phyloP scores from a whole-genome alignment of 2,888 invertebrate species.

The Agrotis ipsilon region DNA sequence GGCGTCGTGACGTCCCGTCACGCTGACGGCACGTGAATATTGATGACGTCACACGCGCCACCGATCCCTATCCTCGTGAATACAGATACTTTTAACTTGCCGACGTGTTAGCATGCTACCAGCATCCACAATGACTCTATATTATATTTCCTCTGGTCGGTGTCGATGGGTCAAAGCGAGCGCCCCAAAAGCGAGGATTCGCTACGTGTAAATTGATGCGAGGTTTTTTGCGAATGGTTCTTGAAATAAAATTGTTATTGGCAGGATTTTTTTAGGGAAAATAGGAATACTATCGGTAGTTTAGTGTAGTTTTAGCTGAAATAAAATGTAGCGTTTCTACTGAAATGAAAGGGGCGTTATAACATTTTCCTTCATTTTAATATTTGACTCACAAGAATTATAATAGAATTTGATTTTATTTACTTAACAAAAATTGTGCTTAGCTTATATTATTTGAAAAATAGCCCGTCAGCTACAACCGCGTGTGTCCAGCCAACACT shows the following conservation, averaged over 20 bases:
- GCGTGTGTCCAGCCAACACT: conserved; percentile 21
- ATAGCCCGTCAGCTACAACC: neutral
- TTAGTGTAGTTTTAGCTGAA: neutral
- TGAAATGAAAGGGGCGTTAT: neutral
- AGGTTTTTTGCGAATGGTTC: conserved; percentile 29
- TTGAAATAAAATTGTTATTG: conserved; percentile 25
- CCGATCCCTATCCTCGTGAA: conserved; percentile 56
- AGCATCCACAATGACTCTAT: conserved; percentile 51
- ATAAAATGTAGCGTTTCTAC: neutral
- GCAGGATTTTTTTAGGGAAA: conserved; percentile 20
- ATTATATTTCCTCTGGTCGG: conserved; percentile 46
- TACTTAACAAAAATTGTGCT: neutral
- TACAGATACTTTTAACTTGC: conserved; percentile 66
- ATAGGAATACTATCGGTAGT: conserved; percentile 8
- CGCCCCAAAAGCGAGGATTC: conserved; percentile 8
- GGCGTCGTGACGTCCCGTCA: conserved; percentile 57
- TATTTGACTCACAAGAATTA: neutral
- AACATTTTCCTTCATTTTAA: neutral
- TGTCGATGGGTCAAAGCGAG: conserved; percentile 45
- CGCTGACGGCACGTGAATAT: conserved; percentile 62
- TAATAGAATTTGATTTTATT: neutral
- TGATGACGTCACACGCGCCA: conserved; percentile 61
- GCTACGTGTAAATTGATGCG: conserved; percentile 40
- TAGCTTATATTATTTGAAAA: conserved; percentile 16
- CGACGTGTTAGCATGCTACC: conserved; percentile 53